A percentile compares a stretch with the other conserved stretches of the same genome.
Conservation (phyloP, 2,797 vertebrate genomes). For the Schizothorax lantsangensis region DNA sequence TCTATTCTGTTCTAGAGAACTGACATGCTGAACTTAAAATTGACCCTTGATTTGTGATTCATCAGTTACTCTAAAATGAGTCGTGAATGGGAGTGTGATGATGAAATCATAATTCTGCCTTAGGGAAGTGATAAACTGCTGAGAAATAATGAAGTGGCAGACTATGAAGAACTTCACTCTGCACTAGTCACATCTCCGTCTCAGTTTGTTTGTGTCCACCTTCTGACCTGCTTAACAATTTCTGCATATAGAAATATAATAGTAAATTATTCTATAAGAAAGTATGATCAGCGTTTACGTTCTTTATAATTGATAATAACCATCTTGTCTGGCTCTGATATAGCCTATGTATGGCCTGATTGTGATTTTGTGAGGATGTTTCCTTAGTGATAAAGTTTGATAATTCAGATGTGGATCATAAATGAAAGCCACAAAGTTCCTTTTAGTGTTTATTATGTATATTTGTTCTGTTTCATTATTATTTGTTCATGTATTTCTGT, state of each 20-base stretch:
- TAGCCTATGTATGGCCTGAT: background rate
- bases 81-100: conserved; percentile 1
- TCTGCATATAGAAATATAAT: background rate
- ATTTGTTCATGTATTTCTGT: background rate
- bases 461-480: background rate
- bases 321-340: background rate
- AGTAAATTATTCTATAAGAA: background rate
- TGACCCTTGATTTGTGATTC: background rate
- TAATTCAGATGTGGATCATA: background rate
- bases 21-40: background rate
- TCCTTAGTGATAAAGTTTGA: background rate
- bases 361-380: background rate
- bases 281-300: background rate
- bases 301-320: background rate
- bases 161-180: background rate
- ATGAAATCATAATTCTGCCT: background rate
- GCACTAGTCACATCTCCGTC: background rate
- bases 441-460: background rate
- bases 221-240: background rate
- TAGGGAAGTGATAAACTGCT: conserved; percentile 3
- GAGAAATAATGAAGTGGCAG: background rate
- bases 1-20: background rate
- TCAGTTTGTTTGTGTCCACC: background rate
- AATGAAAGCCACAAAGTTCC: background rate
- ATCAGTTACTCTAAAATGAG: background rate